phyloP scores from a whole-genome alignment of 2,797 vertebrate genomes.

The Limnodromus scolopaceus region DNA sequence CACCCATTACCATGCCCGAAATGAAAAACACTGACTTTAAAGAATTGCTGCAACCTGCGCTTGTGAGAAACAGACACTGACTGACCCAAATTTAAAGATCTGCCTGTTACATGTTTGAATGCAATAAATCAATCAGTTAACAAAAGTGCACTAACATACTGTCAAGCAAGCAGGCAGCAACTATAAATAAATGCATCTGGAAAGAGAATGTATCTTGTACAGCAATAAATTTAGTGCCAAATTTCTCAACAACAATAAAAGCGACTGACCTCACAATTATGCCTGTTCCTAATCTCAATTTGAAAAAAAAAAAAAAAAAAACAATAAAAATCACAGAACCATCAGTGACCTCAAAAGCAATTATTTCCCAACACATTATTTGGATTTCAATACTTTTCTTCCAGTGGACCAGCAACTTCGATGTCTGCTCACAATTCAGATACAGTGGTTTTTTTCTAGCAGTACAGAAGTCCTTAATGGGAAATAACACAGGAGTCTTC shows the following conservation, averaged over 20 bases:
- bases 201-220: not conserved
- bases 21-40: not conserved
- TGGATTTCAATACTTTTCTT: not conserved
- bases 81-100: not conserved
- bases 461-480: not conserved
- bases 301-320: not conserved
- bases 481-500: not conserved
- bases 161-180: not conserved
- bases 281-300: not conserved
- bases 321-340: not conserved
- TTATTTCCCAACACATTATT: not conserved
- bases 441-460: not conserved
- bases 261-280: not conserved
- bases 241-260: not conserved
- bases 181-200: not conserved
- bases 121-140: not conserved
- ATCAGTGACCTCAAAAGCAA: not conserved
- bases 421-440: not conserved
- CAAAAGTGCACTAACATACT: not conserved
- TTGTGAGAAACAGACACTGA: not conserved
- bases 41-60: not conserved
- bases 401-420: accelerated
- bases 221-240: not conserved
- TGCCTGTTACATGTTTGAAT: not conserved
- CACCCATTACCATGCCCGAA: not conserved